Percentiles rank a stretch among this genome's conserved stretches.
These are phyloP conservation scores for Tretioscincus oriximinensis DNA, from an alignment of 2,113 vertebrate species.

Conservation along the genomic window DNA sequence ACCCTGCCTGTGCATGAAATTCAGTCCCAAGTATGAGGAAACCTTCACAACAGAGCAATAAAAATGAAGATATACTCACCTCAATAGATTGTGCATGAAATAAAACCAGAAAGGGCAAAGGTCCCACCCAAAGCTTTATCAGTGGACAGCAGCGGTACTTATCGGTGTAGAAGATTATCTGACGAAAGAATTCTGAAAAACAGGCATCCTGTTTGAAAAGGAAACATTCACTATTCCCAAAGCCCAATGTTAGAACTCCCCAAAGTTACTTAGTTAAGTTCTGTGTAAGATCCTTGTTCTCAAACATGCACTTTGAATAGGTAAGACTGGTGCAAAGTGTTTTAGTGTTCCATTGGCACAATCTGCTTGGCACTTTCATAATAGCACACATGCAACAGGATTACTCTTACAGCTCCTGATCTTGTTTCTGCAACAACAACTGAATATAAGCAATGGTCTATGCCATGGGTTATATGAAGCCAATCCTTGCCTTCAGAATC, in stretches of 20 bases:
- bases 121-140: slow-evolving; percentile 88
- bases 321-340: no score
- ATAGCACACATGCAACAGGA: no score
- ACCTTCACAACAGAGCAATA: neutral
- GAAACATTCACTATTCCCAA: neutral
- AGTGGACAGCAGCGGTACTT: slow-evolving; percentile 66
- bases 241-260: neutral
- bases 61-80: slow-evolving; percentile 67
- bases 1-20: neutral
- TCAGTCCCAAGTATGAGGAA: neutral
- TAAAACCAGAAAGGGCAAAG: slow-evolving; percentile 76
- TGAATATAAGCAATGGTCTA: no score
- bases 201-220: slow-evolving; percentile 31
- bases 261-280: neutral
- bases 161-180: slow-evolving; percentile 62
- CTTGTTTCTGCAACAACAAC: no score
- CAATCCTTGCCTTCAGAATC: no score
- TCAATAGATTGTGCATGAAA: slow-evolving; percentile 85
- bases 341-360: no score
- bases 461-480: no score
- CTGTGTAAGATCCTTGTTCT: neutral
- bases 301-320: no score
- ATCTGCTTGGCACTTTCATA: no score
- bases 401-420: no score
- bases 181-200: slow-evolving; percentile 85